Evolutionary conservation across 2,113 vertebrate species (phyloP).

Genomic region (Dendropsophus ebraccatus): DNA sequence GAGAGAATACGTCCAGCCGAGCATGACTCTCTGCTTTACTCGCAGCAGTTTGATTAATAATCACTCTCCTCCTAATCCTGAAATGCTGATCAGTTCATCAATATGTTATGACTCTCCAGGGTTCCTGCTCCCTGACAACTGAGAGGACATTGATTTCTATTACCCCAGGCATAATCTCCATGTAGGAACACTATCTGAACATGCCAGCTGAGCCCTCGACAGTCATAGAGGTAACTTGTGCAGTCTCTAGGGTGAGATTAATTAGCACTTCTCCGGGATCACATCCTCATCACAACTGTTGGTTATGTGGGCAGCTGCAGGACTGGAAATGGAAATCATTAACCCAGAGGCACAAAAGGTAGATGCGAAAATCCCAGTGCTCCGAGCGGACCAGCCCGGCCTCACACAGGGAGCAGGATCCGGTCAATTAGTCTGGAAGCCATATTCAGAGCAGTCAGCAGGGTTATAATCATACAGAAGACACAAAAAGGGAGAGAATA

Average conservation of each 20-base stretch:
- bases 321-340: slow-evolving; percentile 48
- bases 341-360: slow-evolving; percentile 48
- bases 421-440: background rate
- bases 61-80: slow-evolving; percentile 36
- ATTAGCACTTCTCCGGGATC: slow-evolving; percentile 55
- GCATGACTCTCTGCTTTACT: slow-evolving; percentile 16
- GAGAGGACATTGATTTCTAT: slow-evolving; percentile 57
- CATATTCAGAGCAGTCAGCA: background rate
- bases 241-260: slow-evolving; percentile 58
- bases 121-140: slow-evolving; percentile 34
- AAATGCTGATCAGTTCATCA: slow-evolving; percentile 57
- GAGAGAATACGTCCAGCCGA: background rate
- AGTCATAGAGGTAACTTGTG: slow-evolving; percentile 53
- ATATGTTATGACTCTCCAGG: slow-evolving; percentile 54
- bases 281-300: slow-evolving; percentile 55
- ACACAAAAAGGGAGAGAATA: background rate
- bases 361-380: slow-evolving; percentile 33
- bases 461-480: background rate
- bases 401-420: background rate
- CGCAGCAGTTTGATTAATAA: slow-evolving; percentile 35
- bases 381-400: background rate
- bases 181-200: slow-evolving; percentile 56
- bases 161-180: slow-evolving; percentile 52
- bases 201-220: slow-evolving; percentile 58
- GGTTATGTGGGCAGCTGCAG: slow-evolving; percentile 48